Evolutionary conservation across 2,888 invertebrate species (phyloP).

Genomic region (Selenia dentaria): DNA sequence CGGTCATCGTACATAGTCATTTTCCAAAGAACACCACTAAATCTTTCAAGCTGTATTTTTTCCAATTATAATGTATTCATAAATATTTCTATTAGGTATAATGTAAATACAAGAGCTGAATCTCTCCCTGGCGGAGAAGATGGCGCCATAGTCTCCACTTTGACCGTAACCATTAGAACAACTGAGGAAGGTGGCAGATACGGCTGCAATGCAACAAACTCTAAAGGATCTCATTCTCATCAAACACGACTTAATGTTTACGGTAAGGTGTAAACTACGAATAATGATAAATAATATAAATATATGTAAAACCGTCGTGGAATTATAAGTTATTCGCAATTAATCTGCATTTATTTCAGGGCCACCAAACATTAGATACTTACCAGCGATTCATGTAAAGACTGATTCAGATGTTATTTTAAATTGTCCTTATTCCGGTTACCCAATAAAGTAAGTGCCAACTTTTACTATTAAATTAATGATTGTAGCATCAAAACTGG

Average conservation of each 20-base stretch:
- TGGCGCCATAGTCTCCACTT: constrained; percentile 88
- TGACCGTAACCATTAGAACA: constrained; percentile 91
- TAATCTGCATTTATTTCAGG: constrained; percentile 68
- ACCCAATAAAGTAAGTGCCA: constrained; percentile 87
- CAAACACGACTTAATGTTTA: constrained; percentile 92
- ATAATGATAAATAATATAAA: no score
- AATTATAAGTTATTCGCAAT: no score
- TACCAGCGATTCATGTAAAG: constrained; percentile 90
- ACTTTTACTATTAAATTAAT: no score
- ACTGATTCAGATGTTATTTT: constrained; percentile 91
- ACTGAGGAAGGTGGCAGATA: constrained; percentile 95
- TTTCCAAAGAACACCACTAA: no score
- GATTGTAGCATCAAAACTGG: no score
- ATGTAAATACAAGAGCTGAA: constrained; percentile 75
- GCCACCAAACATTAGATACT: constrained; percentile 90
- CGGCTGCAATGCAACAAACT: constrained; percentile 91
- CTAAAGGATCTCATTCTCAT: constrained; percentile 89
- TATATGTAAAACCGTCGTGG: no score
- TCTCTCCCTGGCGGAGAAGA: constrained; percentile 67
- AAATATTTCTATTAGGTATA: constrained; percentile 67
- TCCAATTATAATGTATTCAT: no score
- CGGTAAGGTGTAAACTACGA: constrained; percentile 87
- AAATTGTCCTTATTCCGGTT: constrained; percentile 94
- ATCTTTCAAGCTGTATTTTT: no score
- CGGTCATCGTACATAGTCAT: no score